Percentiles rank a stretch among this genome's conserved stretches.
These are phyloP conservation scores for Aurelia sp. DNA, from an alignment of 30 jellyfish, hydroid and myxozoan species.

Conservation along the genomic window DNA sequence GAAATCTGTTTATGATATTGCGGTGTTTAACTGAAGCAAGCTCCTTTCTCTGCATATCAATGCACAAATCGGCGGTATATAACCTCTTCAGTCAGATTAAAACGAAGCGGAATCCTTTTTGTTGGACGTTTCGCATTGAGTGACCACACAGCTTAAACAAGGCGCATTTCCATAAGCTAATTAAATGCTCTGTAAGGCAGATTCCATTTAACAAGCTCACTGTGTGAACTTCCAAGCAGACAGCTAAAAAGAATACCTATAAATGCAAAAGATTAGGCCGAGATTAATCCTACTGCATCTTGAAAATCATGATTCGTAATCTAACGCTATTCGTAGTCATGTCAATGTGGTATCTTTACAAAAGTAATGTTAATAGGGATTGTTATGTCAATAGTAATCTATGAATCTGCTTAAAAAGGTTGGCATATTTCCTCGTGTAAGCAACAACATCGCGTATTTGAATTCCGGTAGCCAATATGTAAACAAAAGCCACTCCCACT, in stretches of 20 bases:
- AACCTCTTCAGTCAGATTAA: constrained; percentile 34
- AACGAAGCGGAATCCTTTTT: constrained; percentile 26
- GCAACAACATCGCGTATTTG: no score
- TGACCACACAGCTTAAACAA: constrained; percentile 25
- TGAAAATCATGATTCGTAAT: no score
- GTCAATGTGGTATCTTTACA: no score
- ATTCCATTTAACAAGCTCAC: constrained; percentile 29
- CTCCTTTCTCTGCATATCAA: constrained; percentile 19
- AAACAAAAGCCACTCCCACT: no score
- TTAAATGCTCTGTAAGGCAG: constrained; percentile 33
- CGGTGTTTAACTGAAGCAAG: constrained; percentile 36
- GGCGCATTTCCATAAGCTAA: constrained; percentile 43
- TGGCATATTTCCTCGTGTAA: no score
- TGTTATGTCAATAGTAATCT: no score
- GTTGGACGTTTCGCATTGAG: constrained; percentile 28
- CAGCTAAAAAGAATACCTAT: background rate
- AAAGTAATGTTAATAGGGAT: no score
- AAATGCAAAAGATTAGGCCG: no score
- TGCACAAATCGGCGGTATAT: constrained; percentile 33
- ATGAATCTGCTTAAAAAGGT: no score
- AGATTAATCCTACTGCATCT: no score
- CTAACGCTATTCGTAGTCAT: no score
- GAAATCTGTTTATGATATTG: constrained; percentile 65
- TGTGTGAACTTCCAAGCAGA: constrained; percentile 46
- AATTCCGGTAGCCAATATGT: no score